phyloP scores from a whole-genome alignment of 2,888 invertebrate species.

The Ormyrus pomaceus region DNA sequence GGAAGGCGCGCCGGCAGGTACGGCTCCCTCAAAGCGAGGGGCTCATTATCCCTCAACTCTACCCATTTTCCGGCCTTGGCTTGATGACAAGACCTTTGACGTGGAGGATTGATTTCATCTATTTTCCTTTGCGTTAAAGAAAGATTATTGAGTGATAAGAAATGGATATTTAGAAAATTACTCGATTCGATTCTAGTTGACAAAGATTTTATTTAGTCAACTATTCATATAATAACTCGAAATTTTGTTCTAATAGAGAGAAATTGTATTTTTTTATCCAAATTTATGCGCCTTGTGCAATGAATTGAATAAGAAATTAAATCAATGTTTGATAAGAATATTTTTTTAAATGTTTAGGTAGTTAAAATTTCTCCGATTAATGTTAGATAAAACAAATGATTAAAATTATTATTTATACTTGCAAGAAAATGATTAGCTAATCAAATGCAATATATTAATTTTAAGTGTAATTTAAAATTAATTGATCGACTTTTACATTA shows the following conservation, averaged over 20 bases:
- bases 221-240: too few relatives aligned
- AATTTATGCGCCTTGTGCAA: not conserved
- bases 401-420: not conserved
- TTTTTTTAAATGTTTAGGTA: too few relatives aligned
- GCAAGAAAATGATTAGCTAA: not conserved
- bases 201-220: too few relatives aligned
- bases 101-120: conserved; percentile 68
- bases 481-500: conserved; percentile 3
- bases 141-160: too few relatives aligned
- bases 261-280: too few relatives aligned
- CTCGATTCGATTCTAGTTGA: too few relatives aligned
- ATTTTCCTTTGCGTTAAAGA: not conserved
- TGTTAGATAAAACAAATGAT: too few relatives aligned
- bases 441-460: too few relatives aligned
- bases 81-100: conserved; percentile 83
- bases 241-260: too few relatives aligned
- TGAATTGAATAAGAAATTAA: not conserved
- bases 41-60: conserved; percentile 95
- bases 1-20: conserved; percentile 81
- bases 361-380: too few relatives aligned
- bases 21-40: conserved; percentile 84
- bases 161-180: too few relatives aligned
- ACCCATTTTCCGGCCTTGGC: conserved; percentile 93
- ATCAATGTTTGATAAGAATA: not conserved
- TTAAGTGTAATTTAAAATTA: not conserved